These are phyloP conservation scores for Meda fulgida DNA, from an alignment of 2,797 vertebrate species.

Conservation along the genomic window DNA sequence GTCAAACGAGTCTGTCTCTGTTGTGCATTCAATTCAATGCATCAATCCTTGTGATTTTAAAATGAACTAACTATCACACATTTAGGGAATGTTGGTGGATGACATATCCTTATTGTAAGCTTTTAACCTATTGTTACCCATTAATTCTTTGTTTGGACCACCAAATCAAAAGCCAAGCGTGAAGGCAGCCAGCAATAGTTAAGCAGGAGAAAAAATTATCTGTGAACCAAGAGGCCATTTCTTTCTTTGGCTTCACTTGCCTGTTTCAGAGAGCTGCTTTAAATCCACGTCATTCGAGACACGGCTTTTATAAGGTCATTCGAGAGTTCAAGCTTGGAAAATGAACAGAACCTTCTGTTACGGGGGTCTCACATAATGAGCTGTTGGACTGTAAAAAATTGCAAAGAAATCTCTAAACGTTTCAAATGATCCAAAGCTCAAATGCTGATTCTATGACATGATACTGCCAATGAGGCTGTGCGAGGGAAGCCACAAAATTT, in stretches of 20 bases:
- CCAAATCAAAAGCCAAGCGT: slow-evolving; percentile 57
- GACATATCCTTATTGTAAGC: slow-evolving; percentile 16
- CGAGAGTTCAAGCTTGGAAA: slow-evolving; percentile 43
- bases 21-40: neutral
- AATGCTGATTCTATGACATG: neutral
- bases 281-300: slow-evolving; percentile 37
- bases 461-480: neutral
- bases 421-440: neutral
- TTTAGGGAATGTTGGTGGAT: neutral
- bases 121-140: slow-evolving; percentile 38
- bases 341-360: slow-evolving; percentile 28
- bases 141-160: slow-evolving; percentile 56
- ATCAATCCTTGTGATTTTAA: neutral
- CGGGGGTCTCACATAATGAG: slow-evolving; percentile 35
- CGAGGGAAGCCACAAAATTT: neutral
- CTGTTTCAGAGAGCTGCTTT: slow-evolving; percentile 24
- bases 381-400: neutral
- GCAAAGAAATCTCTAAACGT: neutral
- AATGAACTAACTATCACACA: slow-evolving; percentile 6
- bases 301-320: slow-evolving; percentile 41
- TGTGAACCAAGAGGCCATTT: slow-evolving; percentile 26
- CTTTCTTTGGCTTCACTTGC: slow-evolving; percentile 30
- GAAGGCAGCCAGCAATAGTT: slow-evolving; percentile 42
- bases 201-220: slow-evolving; percentile 42
- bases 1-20: neutral